Evolutionary conservation across 2,888 invertebrate genomes (phyloP).

Genomic region (Perizoma affinitatum): DNA sequence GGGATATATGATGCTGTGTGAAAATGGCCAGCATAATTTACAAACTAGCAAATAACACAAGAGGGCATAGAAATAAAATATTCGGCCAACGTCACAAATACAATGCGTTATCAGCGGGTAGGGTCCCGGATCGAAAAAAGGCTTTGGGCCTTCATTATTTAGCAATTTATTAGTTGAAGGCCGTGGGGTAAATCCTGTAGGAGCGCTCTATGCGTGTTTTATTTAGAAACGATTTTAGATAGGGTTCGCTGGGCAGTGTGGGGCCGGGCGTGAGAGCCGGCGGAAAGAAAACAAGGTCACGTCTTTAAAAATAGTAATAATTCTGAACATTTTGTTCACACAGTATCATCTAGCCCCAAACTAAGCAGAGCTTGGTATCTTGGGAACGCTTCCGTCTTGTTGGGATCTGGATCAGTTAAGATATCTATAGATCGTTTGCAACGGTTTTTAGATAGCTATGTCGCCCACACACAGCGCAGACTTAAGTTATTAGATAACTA

Average conservation of each 20-base stretch:
- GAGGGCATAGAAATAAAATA: slow-evolving; percentile 9
- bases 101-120: slow-evolving; percentile 35
- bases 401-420: too few relatives aligned
- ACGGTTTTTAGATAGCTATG: too few relatives aligned
- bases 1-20: too few relatives aligned
- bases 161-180: slow-evolving; percentile 77
- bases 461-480: too few relatives aligned
- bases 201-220: slow-evolving; percentile 72
- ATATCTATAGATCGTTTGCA: too few relatives aligned
- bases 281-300: neutral
- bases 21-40: too few relatives aligned
- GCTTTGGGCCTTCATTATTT: slow-evolving; percentile 71
- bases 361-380: too few relatives aligned
- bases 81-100: slow-evolving; percentile 32
- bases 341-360: too few relatives aligned
- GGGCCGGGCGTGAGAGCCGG: slow-evolving; percentile 28
- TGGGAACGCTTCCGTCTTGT: too few relatives aligned
- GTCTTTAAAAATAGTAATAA: too few relatives aligned
- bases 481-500: too few relatives aligned
- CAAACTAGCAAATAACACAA: neutral
- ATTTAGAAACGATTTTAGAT: slow-evolving; percentile 81
- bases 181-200: slow-evolving; percentile 65
- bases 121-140: slow-evolving; percentile 45
- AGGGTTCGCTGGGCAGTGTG: slow-evolving; percentile 61
- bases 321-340: too few relatives aligned